These are phyloP conservation scores for Drosophila peninsularis DNA, from an alignment of 2,888 invertebrate genomes.

Conservation along the genomic window DNA sequence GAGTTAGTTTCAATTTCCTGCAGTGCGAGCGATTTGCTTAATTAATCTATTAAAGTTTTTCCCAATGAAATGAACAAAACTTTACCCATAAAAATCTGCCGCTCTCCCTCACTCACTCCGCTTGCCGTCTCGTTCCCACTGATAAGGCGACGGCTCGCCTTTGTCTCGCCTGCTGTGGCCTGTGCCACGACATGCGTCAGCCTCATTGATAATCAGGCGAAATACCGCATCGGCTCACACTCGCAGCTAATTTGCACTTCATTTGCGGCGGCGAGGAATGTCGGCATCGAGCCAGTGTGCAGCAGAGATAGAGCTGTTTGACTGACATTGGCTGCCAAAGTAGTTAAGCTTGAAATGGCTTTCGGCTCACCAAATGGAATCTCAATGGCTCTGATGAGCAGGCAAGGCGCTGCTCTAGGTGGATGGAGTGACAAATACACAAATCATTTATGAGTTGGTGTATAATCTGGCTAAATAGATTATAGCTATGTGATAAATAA, in stretches of 20 bases:
- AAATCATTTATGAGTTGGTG: not conserved
- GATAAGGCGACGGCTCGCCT: constrained; percentile 29
- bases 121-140: constrained; percentile 11
- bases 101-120: not conserved
- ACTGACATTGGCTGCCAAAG: not conserved
- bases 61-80: constrained; percentile 69
- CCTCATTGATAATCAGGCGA: constrained; percentile 70
- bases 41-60: constrained; percentile 79
- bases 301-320: not conserved
- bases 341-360: not conserved
- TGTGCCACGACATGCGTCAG: constrained; percentile 36
- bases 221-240: constrained; percentile 43
- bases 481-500: too few species aligned
- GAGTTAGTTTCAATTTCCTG: constrained; percentile 71
- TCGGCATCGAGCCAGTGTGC: too few species aligned
- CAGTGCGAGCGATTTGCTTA: constrained; percentile 67
- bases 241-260: constrained; percentile 75
- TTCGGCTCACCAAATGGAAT: not conserved
- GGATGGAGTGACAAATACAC: not conserved
- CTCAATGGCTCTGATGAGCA: not conserved
- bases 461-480: not conserved
- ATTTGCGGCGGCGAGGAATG: too few species aligned
- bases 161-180: not conserved
- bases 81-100: constrained; percentile 72
- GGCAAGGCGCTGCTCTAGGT: not conserved